phyloP scores from a whole-genome alignment of 2,888 invertebrate species.

The Elmis aenea region DNA sequence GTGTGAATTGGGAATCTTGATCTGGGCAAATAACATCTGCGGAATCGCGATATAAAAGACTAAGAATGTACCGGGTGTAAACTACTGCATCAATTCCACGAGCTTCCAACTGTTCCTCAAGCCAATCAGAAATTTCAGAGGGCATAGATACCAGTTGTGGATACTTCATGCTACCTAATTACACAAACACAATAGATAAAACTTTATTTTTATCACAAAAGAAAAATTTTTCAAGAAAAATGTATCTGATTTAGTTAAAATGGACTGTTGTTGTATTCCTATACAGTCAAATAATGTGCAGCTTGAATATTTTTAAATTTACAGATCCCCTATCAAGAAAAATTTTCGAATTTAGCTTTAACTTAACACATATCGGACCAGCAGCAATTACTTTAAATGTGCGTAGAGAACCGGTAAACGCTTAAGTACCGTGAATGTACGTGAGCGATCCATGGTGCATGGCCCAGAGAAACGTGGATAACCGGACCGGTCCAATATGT shows the following conservation, averaged over 20 bases:
- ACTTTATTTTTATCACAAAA: not conserved
- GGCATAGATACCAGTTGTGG: constrained; percentile 58
- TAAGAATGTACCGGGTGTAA: constrained; percentile 63
- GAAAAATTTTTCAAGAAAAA: too few species aligned
- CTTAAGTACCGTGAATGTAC: too few species aligned
- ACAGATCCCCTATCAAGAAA: too few species aligned
- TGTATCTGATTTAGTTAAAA: too few species aligned
- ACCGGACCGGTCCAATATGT: too few species aligned
- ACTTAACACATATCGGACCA: too few species aligned
- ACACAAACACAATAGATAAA: constrained; percentile 1
- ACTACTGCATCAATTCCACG: constrained; percentile 68
- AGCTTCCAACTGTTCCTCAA: constrained; percentile 69
- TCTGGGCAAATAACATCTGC: constrained; percentile 49
- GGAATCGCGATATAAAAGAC: constrained; percentile 58
- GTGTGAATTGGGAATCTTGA: constrained; percentile 43
- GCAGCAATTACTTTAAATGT: not conserved
- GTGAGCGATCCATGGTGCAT: too few species aligned
- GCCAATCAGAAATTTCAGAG: constrained; percentile 68
- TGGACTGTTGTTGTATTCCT: too few species aligned
- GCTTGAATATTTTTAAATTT: too few species aligned
- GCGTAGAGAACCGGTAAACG: constrained; percentile 8
- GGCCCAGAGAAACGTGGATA: too few species aligned
- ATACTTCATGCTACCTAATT: constrained; percentile 55
- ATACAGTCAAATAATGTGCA: too few species aligned
- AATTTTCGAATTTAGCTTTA: too few species aligned